A percentile compares a stretch with the other conserved stretches of the same genome.
Conservation (phyloP, 2,888 invertebrate species). For the Drosophila mimica region DNA sequence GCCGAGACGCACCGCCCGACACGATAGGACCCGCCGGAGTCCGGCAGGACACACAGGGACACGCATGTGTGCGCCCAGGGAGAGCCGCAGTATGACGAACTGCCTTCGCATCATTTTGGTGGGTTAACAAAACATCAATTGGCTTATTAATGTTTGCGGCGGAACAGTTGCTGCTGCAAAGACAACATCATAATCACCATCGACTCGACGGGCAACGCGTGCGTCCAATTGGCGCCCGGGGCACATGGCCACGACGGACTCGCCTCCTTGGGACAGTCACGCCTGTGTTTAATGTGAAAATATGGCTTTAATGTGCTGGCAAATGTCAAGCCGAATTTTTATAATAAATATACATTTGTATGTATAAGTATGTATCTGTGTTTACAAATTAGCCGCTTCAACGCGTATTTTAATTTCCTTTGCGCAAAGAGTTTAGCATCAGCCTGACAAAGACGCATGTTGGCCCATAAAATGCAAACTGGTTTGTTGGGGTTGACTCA, state of each 20-base stretch:
- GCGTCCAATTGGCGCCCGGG: conserved; percentile 66
- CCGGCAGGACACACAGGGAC: conserved; percentile 31
- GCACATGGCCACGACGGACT: conserved; percentile 41
- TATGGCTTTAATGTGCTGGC: conserved; percentile 71
- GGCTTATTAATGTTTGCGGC: conserved; percentile 74
- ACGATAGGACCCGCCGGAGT: conserved; percentile 16
- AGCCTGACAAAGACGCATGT: conserved; percentile 1
- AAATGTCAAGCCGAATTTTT: conserved; percentile 45
- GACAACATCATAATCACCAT: conserved; percentile 44
- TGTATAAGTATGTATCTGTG: background rate
- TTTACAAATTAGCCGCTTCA: conserved; percentile 41
- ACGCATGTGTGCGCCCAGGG: conserved; percentile 66
- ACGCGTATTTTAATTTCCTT: conserved; percentile 54
- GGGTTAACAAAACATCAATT: conserved; percentile 80
- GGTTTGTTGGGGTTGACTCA: conserved; percentile 7
- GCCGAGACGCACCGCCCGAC: conserved; percentile 13
- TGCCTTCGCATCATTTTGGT: conserved; percentile 37
- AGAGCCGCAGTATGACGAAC: conserved; percentile 63
- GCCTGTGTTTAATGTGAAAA: conserved; percentile 77
- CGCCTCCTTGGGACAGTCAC: conserved; percentile 59
- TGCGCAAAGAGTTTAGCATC: conserved; percentile 23
- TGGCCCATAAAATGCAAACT: conserved; percentile 17
- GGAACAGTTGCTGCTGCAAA: conserved; percentile 19
- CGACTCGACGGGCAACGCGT: conserved; percentile 54
- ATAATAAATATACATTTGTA: conserved; percentile 27